These are phyloP conservation scores for Pterois miles DNA, from an alignment of 2,797 vertebrate genomes.

Conservation along the genomic window DNA sequence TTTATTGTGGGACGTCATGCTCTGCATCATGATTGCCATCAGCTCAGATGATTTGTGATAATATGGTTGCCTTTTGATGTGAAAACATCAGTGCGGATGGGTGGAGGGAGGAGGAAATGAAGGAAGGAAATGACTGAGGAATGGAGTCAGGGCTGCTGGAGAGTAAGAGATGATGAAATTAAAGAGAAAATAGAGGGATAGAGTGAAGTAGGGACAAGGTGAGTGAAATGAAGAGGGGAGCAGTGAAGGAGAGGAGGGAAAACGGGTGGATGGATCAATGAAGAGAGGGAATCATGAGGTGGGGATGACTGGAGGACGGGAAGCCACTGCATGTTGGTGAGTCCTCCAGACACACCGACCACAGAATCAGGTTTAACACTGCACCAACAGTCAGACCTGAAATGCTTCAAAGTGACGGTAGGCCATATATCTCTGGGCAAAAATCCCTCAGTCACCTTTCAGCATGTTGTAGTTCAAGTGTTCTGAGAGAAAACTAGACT, in stretches of 20 bases:
- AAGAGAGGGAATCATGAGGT: slow-evolving; percentile 2
- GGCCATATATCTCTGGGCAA: no score
- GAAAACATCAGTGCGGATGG: slow-evolving; percentile 10
- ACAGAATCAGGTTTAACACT: no score
- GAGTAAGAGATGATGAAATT: slow-evolving; percentile 46
- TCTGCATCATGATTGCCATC: slow-evolving; percentile 8
- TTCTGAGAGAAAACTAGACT: no score
- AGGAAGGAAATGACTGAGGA: slow-evolving; percentile 6
- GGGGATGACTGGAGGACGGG: no score
- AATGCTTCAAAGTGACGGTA: no score
- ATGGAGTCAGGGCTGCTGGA: not conserved
- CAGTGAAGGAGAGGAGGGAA: not conserved
- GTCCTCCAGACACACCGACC: no score
- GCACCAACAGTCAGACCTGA: no score
- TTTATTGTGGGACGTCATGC: slow-evolving; percentile 5
- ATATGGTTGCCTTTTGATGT: slow-evolving; percentile 26
- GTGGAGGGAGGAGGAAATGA: not conserved
- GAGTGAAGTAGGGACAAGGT: not conserved
- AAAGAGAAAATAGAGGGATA: slow-evolving; percentile 12
- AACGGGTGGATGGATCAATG: not conserved
- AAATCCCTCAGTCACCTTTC: no score
- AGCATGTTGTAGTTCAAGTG: no score
- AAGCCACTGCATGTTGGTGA: no score
- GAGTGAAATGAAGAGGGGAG: slow-evolving; percentile 1
- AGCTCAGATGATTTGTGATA: not conserved